Evolutionary conservation across 2,113 vertebrate genomes (phyloP).

Genomic region (Diglossa brunneiventris): DNA sequence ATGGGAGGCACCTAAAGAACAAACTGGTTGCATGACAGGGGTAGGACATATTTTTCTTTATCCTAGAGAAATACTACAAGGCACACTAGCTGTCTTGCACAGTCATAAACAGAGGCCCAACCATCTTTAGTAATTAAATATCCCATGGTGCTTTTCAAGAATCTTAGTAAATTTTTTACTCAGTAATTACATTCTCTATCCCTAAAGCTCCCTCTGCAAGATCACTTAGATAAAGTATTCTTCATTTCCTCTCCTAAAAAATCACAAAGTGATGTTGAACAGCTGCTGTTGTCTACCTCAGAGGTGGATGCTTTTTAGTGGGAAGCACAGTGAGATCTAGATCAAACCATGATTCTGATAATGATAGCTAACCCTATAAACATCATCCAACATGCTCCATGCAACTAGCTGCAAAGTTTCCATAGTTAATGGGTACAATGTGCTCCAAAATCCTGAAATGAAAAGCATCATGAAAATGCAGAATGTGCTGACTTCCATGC

Average conservation of each 20-base stretch:
- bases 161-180: conserved; percentile 46
- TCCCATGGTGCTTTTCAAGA: conserved; percentile 50
- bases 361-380: not conserved
- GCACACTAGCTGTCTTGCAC: conserved; percentile 4
- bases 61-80: not conserved
- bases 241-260: conserved; percentile 45
- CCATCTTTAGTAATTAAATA: conserved; percentile 34
- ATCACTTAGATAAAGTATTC: conserved; percentile 30
- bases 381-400: not conserved
- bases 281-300: not conserved
- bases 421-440: not conserved
- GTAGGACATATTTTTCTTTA: not conserved
- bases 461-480: not conserved
- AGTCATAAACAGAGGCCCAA: conserved; percentile 32
- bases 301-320: not conserved
- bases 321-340: not conserved
- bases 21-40: not conserved
- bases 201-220: conserved; percentile 34
- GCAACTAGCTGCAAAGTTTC: not conserved
- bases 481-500: not conserved
- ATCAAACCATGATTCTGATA: not conserved
- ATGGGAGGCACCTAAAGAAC: not conserved
- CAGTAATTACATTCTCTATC: conserved; percentile 30
- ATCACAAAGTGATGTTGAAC: not conserved
- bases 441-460: not conserved